Base-by-base conservation (phyloP, 2,797 vertebrate species). In the Bradypodion pumilum region DNA sequence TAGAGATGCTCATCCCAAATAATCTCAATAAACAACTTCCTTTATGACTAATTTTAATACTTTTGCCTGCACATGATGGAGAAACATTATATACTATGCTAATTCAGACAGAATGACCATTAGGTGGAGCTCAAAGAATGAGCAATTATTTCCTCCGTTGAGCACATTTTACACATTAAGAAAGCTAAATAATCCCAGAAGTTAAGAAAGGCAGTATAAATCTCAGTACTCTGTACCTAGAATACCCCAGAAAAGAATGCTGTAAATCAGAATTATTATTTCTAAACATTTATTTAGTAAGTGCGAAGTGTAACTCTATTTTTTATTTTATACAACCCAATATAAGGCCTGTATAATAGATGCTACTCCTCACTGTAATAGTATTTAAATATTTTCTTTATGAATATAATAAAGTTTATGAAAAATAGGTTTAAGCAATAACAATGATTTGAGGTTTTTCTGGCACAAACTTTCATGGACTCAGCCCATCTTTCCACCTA, bases 81-180 rank as follows among this genome's bases (percentile, higher is more conserved):
- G 8, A 32, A 21, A 2, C 37, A 70, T 40, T 42, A 32, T 1
- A 56, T 5, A 37, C 35, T 42, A 52, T 68, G 59, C 25, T 60
- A 16, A 13, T 63, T 73, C 29, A 80, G 74, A 35, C 0, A 90
- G 69, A 90, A 80, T 0, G 5, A 88, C 82, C 94, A 87, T 88
- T 60, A 94, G 94, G 85, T 89, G 92, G 94, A 91, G 91, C 91
- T 92, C 90, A 65, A 0, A 86, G 15, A 88, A 76, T 5, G 4
- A 80, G 74, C 46, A 89, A 86, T 2, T 32, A 87, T 13, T 4
- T 5, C 32, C 9, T 75, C 70, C 86, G 72, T 35, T 87, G 49
- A 84, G n/a, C 21, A 59, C 5, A 0, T 4, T 40, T n/a, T 49
- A 40, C 60, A 5, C 52, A 15, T 56, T 56, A 56, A 19, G 19